Base-by-base conservation (phyloP, 2,888 invertebrate species). In the Timema cristinae region DNA sequence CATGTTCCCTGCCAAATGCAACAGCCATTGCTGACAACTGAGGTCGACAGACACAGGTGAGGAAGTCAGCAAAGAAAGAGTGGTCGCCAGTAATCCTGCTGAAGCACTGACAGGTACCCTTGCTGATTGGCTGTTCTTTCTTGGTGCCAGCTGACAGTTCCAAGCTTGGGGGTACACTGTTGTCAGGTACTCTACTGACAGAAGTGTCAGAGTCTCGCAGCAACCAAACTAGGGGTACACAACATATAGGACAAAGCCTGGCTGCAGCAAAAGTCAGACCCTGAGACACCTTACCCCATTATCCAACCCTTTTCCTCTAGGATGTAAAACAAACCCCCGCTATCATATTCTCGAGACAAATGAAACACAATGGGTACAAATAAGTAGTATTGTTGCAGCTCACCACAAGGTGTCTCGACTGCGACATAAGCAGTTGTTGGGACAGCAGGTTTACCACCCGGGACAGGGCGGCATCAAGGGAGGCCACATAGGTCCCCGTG, bases 331-430 rank as follows among this genome's bases (percentile, higher is more conserved):
- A 32, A 32, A 32, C 32, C 32, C 4, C 32, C 32, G 32, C 32
- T 32, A 32, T 32, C 32, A 32, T 32, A 32, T 32, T 32, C 32
- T 4, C 32, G 32, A 32, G 32, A 32, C 32, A 32, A 32, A 32
- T 32, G 32, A 32, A 32, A 32, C 32, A 32, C 32, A 4, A 32
- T 32, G 32, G 32, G 1, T 32, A 32, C 32, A 32, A 32, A 32
- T 32, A 32, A 32, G 32, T 32, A 32, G 32, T 32, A 32, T 32
- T 4, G 32, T 32, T 32, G 32, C 32, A 32, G 16, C 88, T 87
- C 81, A 91, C 91, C 79, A 88, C 86, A 77, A 88, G 85, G 81
- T 87, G 84, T 82, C 89, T 92, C 69, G 90, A 89, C 73, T 87
- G 86, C 2, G 90, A 86, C 6, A 87, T 83, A 79, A 89, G 82